phyloP scores from a whole-genome alignment of 2,797 vertebrate species.

The Enteromius afrohamiltoni region DNA sequence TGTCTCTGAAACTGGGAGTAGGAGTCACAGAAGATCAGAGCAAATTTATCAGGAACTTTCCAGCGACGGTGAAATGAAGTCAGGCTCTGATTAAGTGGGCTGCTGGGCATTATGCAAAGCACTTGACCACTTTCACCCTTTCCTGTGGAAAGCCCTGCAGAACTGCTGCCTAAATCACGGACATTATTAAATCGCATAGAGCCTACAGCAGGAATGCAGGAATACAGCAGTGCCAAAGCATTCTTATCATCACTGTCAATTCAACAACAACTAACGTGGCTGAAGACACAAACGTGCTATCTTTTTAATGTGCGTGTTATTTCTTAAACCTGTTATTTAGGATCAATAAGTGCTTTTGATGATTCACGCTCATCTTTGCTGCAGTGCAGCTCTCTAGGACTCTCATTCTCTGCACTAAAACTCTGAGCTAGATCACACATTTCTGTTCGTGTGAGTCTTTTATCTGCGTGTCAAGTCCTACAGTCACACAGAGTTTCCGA shows the following conservation, averaged over 20 bases:
- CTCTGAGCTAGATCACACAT: neutral
- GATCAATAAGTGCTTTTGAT: neutral
- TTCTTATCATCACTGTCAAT: neutral
- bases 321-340: neutral
- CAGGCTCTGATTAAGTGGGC: constrained; percentile 16
- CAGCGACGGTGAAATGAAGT: neutral
- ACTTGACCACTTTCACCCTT: neutral
- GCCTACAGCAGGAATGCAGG: constrained; percentile 2
- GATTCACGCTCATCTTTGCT: neutral
- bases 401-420: neutral
- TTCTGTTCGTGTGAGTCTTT: neutral
- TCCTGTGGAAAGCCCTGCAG: neutral
- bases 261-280: neutral
- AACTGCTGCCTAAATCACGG: constrained; percentile 1
- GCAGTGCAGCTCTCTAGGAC: neutral
- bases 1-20: too few relatives aligned
- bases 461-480: neutral
- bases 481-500: neutral
- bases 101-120: constrained; percentile 15
- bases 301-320: neutral
- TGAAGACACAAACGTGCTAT: neutral
- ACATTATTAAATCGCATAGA: neutral
- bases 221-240: neutral
- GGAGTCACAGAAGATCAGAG: constrained; percentile 1
- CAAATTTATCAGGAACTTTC: constrained; percentile 8